Evolutionary conservation across 1,140 invertebrate genomes (phyloP).

Genomic region (Drosophila asahinai): DNA sequence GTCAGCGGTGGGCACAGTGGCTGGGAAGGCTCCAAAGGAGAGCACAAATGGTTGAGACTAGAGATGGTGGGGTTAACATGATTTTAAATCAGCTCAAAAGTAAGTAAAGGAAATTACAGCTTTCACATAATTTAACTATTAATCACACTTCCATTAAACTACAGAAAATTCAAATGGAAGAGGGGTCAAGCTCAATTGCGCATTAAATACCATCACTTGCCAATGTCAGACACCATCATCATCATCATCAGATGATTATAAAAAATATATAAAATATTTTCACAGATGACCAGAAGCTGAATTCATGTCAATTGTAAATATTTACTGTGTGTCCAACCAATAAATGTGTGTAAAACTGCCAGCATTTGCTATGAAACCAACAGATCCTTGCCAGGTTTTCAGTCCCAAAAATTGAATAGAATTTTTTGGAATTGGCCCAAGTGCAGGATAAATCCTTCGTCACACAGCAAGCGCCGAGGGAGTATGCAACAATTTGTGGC

Average conservation of each 20-base stretch:
- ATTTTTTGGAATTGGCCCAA: neutral
- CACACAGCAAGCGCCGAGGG: neutral
- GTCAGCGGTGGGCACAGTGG: conserved; percentile 19
- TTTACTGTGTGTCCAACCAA: neutral
- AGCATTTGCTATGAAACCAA: no score
- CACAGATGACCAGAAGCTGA: conserved; percentile 4
- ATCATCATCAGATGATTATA: neutral
- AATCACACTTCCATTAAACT: neutral
- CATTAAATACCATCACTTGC: neutral
- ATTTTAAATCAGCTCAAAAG: no score
- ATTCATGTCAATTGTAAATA: neutral
- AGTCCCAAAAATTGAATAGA: no score
- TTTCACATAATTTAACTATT: neutral
- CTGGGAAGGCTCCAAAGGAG: no score
- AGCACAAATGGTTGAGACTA: no score
- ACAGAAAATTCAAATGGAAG: no score
- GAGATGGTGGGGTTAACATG: no score
- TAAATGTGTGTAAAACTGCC: neutral
- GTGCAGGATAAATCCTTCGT: no score
- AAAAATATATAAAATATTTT: neutral
- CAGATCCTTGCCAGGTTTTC: no score
- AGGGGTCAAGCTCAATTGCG: neutral
- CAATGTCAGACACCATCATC: neutral
- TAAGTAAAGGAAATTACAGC: no score
- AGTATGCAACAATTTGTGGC: conserved; percentile 57